Percentiles rank a stretch among this genome's conserved stretches.
Conservation (phyloP, 2,888 invertebrate species). For the Pharmacophagus antenor region DNA sequence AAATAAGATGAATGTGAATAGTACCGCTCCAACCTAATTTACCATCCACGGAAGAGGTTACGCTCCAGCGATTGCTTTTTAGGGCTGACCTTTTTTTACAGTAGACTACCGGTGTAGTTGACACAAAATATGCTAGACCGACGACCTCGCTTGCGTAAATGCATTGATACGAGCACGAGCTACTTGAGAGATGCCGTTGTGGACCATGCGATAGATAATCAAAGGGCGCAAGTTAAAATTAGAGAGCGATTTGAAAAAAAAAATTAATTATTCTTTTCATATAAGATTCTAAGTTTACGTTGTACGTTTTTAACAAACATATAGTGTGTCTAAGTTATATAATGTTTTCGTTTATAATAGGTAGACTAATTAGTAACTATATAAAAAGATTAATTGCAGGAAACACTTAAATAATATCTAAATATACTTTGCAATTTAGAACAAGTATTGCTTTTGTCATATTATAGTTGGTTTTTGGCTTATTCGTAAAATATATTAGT, state of each 20-base stretch:
- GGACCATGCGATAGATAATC: conserved; percentile 33
- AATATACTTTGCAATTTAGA: too few species aligned
- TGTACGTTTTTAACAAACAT: neutral
- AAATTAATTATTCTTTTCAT: neutral
- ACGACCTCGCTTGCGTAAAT: conserved; percentile 43
- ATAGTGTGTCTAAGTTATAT: too few species aligned
- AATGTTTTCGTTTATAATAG: too few species aligned
- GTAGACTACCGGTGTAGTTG: conserved; percentile 31
- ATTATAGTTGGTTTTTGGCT: too few species aligned
- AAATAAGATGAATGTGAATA: conserved; percentile 4
- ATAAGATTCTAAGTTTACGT: neutral
- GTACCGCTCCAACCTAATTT: conserved; percentile 14
- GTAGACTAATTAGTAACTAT: too few species aligned
- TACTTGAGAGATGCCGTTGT: conserved; percentile 40
- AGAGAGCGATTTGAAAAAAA: conserved; percentile 26
- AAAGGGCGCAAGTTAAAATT: conserved; percentile 30
- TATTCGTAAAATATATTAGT: too few species aligned
- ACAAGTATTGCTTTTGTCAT: too few species aligned
- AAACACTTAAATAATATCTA: too few species aligned
- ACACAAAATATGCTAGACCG: conserved; percentile 37
- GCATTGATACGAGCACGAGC: conserved; percentile 41
- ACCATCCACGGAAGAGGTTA: conserved; percentile 31
- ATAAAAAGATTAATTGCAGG: too few species aligned
- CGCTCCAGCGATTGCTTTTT: conserved; percentile 31
- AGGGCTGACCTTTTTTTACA: conserved; percentile 32